Base-by-base conservation (phyloP, 92 coral and sea anemone genomes). In the Chrysogorgia sp. region DNA sequence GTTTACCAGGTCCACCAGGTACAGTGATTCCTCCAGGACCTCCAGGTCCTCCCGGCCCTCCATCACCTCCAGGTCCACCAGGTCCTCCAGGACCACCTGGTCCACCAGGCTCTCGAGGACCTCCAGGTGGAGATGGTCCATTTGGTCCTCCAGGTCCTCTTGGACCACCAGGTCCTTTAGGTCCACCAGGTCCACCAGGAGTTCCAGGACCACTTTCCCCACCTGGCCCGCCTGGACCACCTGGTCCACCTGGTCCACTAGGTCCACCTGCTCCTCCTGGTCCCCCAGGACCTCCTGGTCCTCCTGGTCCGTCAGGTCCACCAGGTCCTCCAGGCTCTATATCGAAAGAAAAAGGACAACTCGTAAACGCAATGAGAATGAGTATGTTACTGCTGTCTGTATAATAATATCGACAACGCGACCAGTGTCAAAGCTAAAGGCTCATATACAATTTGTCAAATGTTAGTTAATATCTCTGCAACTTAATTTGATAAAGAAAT, bases 301-400 rank as follows among this genome's bases (percentile, higher is more conserved):
- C 93, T 17, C 86, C 86, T 35, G 92, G 96, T 25, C 74, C 90
- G 15, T 91, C 77, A 2, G 89, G 92, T 63, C 85, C 84, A 10
- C 91, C 86, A 13, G 91, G 72, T 15, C 49, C 68, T 8, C 81
- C 81, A 45, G 96, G 96, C 6, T 90, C 92, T 91, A 89, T 19
- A 92, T 92, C 7, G 97, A 92, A 26, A 92, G 92, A 19, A 88
- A 87, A 10, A 92, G 96, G 1, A 92, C 92, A 32, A 90, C 96
- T 0, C 92, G 92, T 0, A 90, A 90, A 10, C 72, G 2, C 72
- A 50, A 65, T 50, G 72, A 20, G 52, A 31, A 20, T 19, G 19
- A 2, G 72, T n/a, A n/a, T n/a, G n/a, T n/a, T n/a, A n/a, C n/a
- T n/a, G n/a, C n/a, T n/a, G n/a, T n/a, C n/a, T n/a, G n/a, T n/a